Evolutionary conservation across 2,888 invertebrate genomes (phyloP), one percentile per base, ranked within the genome.

Genomic region (Lumbricus terrestris): DNA sequence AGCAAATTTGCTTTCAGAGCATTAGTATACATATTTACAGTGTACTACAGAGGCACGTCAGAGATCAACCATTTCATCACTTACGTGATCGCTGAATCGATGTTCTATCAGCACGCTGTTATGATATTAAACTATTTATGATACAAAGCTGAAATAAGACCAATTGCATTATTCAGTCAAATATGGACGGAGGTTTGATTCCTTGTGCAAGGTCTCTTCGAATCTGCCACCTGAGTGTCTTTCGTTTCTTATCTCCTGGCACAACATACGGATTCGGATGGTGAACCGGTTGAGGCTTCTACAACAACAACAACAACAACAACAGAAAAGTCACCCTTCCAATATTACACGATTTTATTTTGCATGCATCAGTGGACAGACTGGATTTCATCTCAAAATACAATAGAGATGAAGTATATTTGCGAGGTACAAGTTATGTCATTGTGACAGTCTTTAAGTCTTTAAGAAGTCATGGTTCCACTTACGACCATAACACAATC

Each of bases 161-260:
- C 69, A 23, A 47, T 47, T 1, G 23, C 47, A n/a, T 13, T 23
- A 42, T 13, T 91, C 90, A 92, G 88, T 92, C 91, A 54, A 89
- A 91, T 34, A 89, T 93, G 90, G 93, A 93, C 37, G 93, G 91
- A 20, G 94, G 94, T 92, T 94, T 92, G 33, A 93, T 92, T 88
- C 94, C 94, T 54, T 94, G 93, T 20, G 94, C 94, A 91, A 94
- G 93, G 90, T 94, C 94, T 91, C 92, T 93, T 85, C 95, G 92
- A 35, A 95, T 93, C 90, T 94, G 93, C 95, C 95, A 95, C 16
- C 95, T 93, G 40, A 95, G 92, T 29, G 93, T 91, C 89, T 94
- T 93, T 42, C 95, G 91, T 89, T 94, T 94, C 91, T 95, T 95
- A 85, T 94, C 94, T n/a, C 94, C 93, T 6, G 95, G 95, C 33